Evolutionary conservation across 2,113 vertebrate species (phyloP).

Genomic region (Sturnus vulgaris): DNA sequence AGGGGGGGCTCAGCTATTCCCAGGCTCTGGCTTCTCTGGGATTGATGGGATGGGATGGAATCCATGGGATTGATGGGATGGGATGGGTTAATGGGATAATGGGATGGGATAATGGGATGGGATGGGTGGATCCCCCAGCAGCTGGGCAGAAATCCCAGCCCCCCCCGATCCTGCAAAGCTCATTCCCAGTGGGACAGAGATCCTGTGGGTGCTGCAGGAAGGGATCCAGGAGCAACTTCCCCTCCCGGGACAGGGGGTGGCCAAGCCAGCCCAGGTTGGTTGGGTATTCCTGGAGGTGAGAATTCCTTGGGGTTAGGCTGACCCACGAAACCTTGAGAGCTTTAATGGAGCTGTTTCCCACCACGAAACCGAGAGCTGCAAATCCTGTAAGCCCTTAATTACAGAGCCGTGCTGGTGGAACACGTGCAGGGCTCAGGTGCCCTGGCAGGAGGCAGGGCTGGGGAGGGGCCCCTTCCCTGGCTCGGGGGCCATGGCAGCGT

Average conservation of each 20-base stretch:
- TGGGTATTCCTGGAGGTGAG: accelerated
- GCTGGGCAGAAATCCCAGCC: not conserved
- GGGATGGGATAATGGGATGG: not conserved
- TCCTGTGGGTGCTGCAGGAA: not conserved
- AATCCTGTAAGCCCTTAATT: not conserved
- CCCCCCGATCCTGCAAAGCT: not conserved
- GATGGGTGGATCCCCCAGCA: not conserved
- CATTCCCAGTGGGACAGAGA: not conserved
- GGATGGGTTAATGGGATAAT: no score
- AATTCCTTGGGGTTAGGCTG: not conserved
- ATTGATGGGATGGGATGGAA: not conserved
- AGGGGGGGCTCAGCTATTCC: not conserved
- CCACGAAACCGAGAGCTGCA: not conserved
- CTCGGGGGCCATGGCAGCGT: not conserved
- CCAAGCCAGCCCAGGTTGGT: accelerated
- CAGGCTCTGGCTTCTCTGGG: accelerated
- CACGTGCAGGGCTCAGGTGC: not conserved
- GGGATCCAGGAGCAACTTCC: not conserved
- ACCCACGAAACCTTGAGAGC: not conserved
- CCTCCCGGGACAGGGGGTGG: accelerated
- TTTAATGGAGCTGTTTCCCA: not conserved
- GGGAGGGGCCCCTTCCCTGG: not conserved
- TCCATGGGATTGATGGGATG: not conserved
- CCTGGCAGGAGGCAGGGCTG: not conserved
- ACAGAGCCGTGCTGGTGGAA: not conserved